Conservation (phyloP, 2,888 invertebrate genomes). For the Protophormia terraenovae region DNA sequence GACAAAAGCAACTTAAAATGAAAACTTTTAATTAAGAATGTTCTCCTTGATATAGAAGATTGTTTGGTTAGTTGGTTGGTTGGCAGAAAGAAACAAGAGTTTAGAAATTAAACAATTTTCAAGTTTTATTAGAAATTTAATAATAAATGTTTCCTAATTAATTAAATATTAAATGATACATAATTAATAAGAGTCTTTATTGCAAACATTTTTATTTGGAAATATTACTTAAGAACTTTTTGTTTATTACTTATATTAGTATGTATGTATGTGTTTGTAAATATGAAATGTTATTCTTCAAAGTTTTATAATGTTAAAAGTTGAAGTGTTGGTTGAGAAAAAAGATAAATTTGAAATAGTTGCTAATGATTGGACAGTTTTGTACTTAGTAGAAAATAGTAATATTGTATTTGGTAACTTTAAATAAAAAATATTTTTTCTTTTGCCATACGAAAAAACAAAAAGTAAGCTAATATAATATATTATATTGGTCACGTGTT, state of each 20-base stretch:
- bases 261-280: background rate
- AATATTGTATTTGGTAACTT: no score
- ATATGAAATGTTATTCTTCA: no score
- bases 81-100: background rate
- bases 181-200: conserved; percentile 10
- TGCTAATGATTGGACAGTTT: no score
- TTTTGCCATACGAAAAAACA: no score
- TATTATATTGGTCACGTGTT: no score
- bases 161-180: conserved; percentile 5
- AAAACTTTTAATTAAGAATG: conserved; percentile 50
- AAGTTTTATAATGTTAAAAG: no score
- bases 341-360: no score
- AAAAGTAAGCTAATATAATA: no score
- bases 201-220: background rate
- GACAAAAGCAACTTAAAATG: background rate
- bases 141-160: conserved; percentile 35
- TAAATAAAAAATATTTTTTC: no score
- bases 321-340: no score
- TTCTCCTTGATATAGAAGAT: background rate
- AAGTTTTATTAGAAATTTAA: conserved; percentile 40
- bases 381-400: no score
- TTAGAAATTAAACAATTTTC: conserved; percentile 16
- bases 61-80: background rate
- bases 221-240: background rate
- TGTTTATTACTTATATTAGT: background rate